A percentile compares a stretch with the other conserved stretches of the same genome.
Evolutionary conservation across 2,888 invertebrate genomes (phyloP).

Genomic region (Odontocerum albicorne): DNA sequence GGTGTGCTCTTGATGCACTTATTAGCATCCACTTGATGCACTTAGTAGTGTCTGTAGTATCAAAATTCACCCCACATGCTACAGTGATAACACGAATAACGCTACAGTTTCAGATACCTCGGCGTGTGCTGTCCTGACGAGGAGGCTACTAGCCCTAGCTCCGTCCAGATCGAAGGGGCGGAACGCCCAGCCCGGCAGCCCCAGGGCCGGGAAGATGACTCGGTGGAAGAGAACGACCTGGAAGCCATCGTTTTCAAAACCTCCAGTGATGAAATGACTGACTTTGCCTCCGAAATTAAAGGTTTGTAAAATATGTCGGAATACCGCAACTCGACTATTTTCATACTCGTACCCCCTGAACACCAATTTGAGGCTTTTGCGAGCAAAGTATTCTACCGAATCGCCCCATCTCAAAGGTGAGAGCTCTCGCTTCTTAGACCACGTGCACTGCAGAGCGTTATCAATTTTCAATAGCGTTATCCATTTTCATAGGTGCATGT

Average conservation of each 20-base stretch:
- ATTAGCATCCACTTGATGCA: too few relatives aligned
- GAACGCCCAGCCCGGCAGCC: neutral
- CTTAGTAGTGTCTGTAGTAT: too few relatives aligned
- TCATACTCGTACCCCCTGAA: too few relatives aligned
- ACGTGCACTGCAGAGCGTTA: too few relatives aligned
- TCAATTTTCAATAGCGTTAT: too few relatives aligned
- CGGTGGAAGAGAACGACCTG: too few relatives aligned
- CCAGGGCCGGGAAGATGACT: neutral
- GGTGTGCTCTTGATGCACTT: too few relatives aligned
- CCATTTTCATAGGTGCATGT: too few relatives aligned
- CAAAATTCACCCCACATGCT: neutral
- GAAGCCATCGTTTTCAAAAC: slow-evolving; percentile 7
- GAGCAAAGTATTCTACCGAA: too few relatives aligned
- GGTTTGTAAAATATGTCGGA: neutral
- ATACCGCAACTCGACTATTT: neutral
- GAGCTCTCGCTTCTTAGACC: too few relatives aligned
- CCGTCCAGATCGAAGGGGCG: neutral
- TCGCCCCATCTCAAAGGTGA: too few relatives aligned
- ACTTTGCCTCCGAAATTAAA: neutral
- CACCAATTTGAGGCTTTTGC: too few relatives aligned
- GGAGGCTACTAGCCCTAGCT: slow-evolving; percentile 34
- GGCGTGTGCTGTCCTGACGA: slow-evolving; percentile 77
- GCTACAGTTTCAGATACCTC: slow-evolving; percentile 47
- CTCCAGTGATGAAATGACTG: neutral
- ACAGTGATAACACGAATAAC: neutral